A percentile compares a stretch with the other conserved stretches of the same genome.
phyloP scores from a whole-genome alignment of 2,888 invertebrate genomes.

The Blastobasis adustella region DNA sequence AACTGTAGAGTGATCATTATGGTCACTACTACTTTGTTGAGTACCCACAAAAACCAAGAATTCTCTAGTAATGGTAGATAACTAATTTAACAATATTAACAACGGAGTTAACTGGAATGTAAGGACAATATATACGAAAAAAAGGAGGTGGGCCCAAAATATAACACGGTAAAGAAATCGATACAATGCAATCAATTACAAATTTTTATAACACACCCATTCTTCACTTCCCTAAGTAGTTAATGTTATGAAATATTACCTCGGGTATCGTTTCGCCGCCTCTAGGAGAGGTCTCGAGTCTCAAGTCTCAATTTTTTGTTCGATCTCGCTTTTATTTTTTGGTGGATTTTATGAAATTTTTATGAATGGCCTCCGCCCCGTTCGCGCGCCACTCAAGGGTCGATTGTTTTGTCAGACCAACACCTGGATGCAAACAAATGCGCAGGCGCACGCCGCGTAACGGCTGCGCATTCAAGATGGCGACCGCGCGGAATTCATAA shows the following conservation, averaged over 20 bases:
- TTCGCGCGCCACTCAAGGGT: slow-evolving; percentile 48
- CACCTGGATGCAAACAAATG: slow-evolving; percentile 69
- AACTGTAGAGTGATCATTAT: no score
- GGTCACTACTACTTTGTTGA: not conserved
- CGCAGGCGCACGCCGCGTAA: slow-evolving; percentile 39
- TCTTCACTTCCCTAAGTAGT: slow-evolving; percentile 61
- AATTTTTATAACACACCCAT: slow-evolving; percentile 57
- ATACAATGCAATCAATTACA: slow-evolving; percentile 54
- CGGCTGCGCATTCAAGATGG: slow-evolving; percentile 52
- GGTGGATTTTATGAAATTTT: slow-evolving; percentile 50
- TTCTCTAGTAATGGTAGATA: not conserved
- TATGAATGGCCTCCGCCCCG: slow-evolving; percentile 66
- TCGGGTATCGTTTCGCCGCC: slow-evolving; percentile 42
- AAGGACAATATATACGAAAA: not conserved
- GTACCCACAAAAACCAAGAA: not conserved
- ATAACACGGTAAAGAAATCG: slow-evolving; percentile 25
- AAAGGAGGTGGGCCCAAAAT: slow-evolving; percentile 23
- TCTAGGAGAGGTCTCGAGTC: slow-evolving; percentile 23
- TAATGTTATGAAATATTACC: slow-evolving; percentile 70
- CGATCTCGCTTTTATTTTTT: slow-evolving; percentile 53
- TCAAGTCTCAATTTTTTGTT: slow-evolving; percentile 27
- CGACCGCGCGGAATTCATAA: slow-evolving; percentile 18
- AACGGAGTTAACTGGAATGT: no score
- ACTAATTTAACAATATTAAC: no score
- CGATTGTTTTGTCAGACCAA: slow-evolving; percentile 72